Percentiles rank a stretch among this genome's conserved stretches.
These are phyloP conservation scores for Hoplodrina blanda DNA, from an alignment of 2,888 invertebrate species.

Conservation along the genomic window DNA sequence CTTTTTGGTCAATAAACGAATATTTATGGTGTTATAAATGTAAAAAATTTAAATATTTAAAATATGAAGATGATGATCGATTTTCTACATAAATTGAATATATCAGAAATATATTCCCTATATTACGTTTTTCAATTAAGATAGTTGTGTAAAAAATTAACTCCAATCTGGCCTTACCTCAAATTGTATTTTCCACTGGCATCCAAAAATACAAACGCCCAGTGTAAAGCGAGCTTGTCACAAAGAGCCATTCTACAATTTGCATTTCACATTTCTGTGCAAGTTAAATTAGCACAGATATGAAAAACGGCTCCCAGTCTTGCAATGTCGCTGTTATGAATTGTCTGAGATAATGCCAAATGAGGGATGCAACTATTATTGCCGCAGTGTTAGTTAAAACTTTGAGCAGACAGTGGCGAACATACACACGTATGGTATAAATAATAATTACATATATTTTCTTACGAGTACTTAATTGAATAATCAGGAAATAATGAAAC, in stretches of 20 bases:
- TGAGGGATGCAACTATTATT: slow-evolving; percentile 32
- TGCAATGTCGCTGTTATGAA: slow-evolving; percentile 38
- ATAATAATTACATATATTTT: too few relatives aligned
- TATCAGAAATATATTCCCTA: too few relatives aligned
- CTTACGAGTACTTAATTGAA: too few relatives aligned
- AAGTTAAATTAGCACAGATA: slow-evolving; percentile 59
- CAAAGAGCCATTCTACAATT: slow-evolving; percentile 39
- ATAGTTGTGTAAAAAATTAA: background rate
- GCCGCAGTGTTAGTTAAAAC: slow-evolving; percentile 18
- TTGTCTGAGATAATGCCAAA: slow-evolving; percentile 51
- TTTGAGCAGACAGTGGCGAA: background rate
- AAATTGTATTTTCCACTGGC: background rate
- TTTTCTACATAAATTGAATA: too few relatives aligned
- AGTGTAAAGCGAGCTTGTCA: slow-evolving; percentile 17
- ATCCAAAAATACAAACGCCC: background rate
- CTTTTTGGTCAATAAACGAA: background rate
- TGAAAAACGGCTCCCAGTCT: slow-evolving; percentile 49
- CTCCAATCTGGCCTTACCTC: background rate
- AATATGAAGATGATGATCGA: too few relatives aligned
- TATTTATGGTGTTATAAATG: too few relatives aligned
- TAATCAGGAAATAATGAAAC: too few relatives aligned
- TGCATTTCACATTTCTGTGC: slow-evolving; percentile 52
- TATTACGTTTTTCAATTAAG: background rate
- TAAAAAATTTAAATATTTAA: too few relatives aligned
- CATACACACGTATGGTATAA: too few relatives aligned